These are phyloP conservation scores for Paratilapia polleni DNA, from an alignment of 2,113 vertebrate species.

Conservation along the genomic window DNA sequence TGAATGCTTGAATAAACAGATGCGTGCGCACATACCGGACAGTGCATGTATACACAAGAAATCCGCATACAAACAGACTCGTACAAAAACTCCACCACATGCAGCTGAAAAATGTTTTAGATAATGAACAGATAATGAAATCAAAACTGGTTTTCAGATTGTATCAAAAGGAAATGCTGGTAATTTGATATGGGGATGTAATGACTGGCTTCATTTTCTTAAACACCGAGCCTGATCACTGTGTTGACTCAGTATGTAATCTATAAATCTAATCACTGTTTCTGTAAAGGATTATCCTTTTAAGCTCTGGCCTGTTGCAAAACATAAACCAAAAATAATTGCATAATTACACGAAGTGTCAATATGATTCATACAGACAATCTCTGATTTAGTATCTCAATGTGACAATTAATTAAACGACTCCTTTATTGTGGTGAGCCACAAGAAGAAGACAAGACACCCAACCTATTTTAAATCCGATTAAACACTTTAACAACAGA, in stretches of 20 bases:
- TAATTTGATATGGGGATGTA: constrained; percentile 30
- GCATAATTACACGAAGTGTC: constrained; percentile 12
- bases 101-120: constrained; percentile 42
- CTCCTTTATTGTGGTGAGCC: neutral
- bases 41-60: constrained; percentile 13
- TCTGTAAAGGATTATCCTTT: neutral
- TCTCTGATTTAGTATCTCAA: neutral
- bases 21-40: constrained; percentile 3
- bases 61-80: constrained; percentile 16
- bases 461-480: neutral
- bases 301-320: neutral
- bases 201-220: constrained; percentile 2
- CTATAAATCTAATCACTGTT: neutral
- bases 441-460: constrained; percentile 7
- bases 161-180: constrained; percentile 38
- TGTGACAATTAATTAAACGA: neutral
- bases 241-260: constrained; percentile 1
- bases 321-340: neutral
- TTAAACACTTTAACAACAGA: neutral
- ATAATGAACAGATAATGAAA: constrained; percentile 49
- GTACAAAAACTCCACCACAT: constrained; percentile 38
- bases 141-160: constrained; percentile 60
- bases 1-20: constrained; percentile 44
- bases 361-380: constrained; percentile 11
- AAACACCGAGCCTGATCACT: constrained; percentile 7